Conservation (phyloP, 30 jellyfish, hydroid and myxozoan genomes). For the Phacellophora camtschatica region DNA sequence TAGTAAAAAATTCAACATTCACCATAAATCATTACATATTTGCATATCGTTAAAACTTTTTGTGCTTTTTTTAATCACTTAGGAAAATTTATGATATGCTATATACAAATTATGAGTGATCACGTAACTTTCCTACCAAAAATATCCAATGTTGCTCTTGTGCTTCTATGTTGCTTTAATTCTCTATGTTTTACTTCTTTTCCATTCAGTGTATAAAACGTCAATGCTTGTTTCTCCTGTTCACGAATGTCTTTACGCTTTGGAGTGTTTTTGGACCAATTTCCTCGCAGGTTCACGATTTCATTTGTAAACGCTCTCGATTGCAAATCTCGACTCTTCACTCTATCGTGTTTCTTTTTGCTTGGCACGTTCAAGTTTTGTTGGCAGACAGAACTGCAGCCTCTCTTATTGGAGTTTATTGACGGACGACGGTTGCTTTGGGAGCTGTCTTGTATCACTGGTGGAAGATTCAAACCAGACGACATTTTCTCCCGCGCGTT, state of each 20-base stretch:
- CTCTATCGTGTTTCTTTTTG: not conserved
- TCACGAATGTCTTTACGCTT: not conserved
- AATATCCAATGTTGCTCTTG: not conserved
- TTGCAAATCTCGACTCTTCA: not conserved
- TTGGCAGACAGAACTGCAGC: not conserved
- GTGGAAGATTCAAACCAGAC: conserved; percentile 19
- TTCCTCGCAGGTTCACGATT: conserved; percentile 40
- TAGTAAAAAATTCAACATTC: too few relatives aligned
- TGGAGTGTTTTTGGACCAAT: conserved; percentile 30
- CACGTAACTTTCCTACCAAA: not conserved
- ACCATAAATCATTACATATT: too few relatives aligned
- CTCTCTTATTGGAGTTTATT: not conserved
- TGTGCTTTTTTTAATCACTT: too few relatives aligned
- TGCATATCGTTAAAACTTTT: too few relatives aligned
- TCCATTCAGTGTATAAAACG: conserved; percentile 72
- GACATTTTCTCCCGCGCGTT: too few relatives aligned
- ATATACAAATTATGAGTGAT: too few relatives aligned
- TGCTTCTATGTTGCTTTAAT: not conserved
- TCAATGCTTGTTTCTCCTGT: conserved; percentile 21
- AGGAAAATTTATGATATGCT: too few relatives aligned
- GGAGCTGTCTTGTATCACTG: not conserved
- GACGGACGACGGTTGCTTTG: not conserved
- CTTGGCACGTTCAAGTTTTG: not conserved
- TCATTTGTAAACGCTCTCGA: not conserved
- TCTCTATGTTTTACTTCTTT: conserved; percentile 44